Evolutionary conservation across 1,140 invertebrate genomes (phyloP).

Genomic region (Parasteatoda tepidariorum): DNA sequence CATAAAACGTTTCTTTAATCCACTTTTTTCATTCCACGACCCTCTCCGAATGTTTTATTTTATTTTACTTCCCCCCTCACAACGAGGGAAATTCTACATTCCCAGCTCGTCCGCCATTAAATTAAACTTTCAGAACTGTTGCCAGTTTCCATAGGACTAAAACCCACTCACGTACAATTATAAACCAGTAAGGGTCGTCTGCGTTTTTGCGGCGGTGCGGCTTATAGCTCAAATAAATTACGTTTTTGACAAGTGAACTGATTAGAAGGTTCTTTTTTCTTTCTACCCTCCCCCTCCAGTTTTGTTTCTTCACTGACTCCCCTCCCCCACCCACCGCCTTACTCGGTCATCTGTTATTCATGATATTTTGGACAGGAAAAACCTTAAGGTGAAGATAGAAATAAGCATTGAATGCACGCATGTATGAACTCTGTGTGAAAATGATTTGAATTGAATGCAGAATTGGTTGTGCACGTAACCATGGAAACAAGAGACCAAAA

Average conservation of each 20-base stretch:
- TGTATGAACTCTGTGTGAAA: neutral
- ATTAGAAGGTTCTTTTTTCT: conserved; percentile 42
- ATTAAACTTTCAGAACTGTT: conserved; percentile 49
- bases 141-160: conserved; percentile 20
- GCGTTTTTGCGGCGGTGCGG: conserved; percentile 1
- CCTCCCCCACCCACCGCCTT: no score
- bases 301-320: no score
- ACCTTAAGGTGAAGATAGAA: conserved; percentile 8
- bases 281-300: neutral
- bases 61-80: neutral
- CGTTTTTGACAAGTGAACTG: conserved; percentile 56
- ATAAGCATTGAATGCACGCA: conserved; percentile 19
- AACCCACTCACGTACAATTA: conserved; percentile 59
- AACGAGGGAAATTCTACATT: conserved; percentile 14
- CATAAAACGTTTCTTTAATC: conserved; percentile 45
- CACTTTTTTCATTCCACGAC: neutral
- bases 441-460: conserved; percentile 37
- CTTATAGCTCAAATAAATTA: conserved; percentile 60
- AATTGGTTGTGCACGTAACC: conserved; percentile 21
- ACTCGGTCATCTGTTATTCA: conserved; percentile 56
- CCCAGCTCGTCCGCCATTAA: conserved; percentile 51
- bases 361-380: conserved; percentile 38
- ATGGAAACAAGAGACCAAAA: conserved; percentile 41
- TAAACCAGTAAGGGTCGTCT: conserved; percentile 13
- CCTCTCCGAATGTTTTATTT: neutral